phyloP scores from a whole-genome alignment of 1,140 invertebrate genomes.

The Bombyx mori region ASM3026992v2 NC_085108.1:7843501-7844000 shows the following conservation, averaged over 20 bases:
- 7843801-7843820: neutral
- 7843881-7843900: no score
- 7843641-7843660: constrained; percentile 22
- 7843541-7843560: constrained; percentile 2
- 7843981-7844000: no score
- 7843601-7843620: constrained; percentile 11
- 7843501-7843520: constrained; percentile 46
- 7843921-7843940: no score
- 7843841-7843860: no score
- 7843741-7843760: constrained; percentile 50
- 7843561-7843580: neutral
- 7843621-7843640: constrained; percentile 53
- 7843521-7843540: constrained; percentile 18
- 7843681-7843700: constrained; percentile 51
- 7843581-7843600: constrained; percentile 2
- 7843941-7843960: no score
- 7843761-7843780: constrained; percentile 39
- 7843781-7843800: constrained; percentile 3
- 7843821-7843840: no score
- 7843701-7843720: constrained; percentile 35
- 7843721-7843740: constrained; percentile 51
- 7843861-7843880: no score
- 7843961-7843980: no score
- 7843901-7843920: no score
- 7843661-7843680: constrained; percentile 32